Base-by-base conservation (phyloP, 2,888 invertebrate species). In the Chymomyza caudatula region DNA sequence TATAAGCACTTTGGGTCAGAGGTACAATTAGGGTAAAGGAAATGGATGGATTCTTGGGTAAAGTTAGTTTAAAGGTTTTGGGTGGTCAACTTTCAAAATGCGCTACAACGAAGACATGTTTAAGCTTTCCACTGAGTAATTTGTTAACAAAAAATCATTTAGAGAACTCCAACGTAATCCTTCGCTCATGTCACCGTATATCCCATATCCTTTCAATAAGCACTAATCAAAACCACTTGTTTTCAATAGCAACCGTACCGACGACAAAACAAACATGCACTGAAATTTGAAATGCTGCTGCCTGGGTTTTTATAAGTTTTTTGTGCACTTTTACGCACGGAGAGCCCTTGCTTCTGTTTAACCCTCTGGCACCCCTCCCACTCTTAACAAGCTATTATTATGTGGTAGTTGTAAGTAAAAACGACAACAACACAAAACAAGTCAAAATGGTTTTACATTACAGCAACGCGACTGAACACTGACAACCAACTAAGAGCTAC, bases 261-360 rank as follows among this genome's bases (percentile, higher is more conserved):
- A 63, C 57, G 71, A 70, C 73, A 60, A 60, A 67, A 71, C 74
- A 58, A 86, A 84, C 73, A 78, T 75, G 72, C 56, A 87, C 88
- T 87, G 85, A 84, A 79, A 76, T 71, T 66, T 49, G 44, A 71
- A 70, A 55, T 63, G 78, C 61, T 58, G 55, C 66, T 52, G 74
- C 60, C 69, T 69, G 69, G 63, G 77, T 78, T 87, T 87, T 77
- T 86, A 86, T 86, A 76, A 86, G 76, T 77, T 81, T 72, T 67
- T 37, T 59, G 4, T 59, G 49, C 17, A 15, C 47, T 47, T 56
- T 56, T 54, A 37, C 25, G 29, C 54, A 25, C 11, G 11, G 29
- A 37, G 29, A 8, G 29, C n/a, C n/a, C n/a, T n/a, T n/a, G n/a
- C n/a, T n/a, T n/a, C n/a, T n/a, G n/a, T n/a, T n/a, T n/a, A n/a